phyloP scores from a whole-genome alignment of 1,140 invertebrate species.

The Cherax destructor region DNA sequence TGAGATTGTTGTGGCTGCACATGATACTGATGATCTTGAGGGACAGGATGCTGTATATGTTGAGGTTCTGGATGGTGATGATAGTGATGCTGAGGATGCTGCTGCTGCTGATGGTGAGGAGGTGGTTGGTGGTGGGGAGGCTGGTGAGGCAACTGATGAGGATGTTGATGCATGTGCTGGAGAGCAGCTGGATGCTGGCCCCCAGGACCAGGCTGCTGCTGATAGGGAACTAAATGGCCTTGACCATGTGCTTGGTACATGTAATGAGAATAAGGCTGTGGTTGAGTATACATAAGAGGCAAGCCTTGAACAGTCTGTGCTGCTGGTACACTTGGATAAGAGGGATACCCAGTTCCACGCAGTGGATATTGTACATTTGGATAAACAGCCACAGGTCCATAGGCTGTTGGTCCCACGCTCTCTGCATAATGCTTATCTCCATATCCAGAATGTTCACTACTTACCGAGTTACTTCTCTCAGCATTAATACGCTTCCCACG shows the following conservation, averaged over 20 bases:
- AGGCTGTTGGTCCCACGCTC: not conserved
- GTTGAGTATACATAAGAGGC: constrained; percentile 59
- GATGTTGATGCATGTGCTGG: constrained; percentile 52
- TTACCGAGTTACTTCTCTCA: constrained; percentile 39
- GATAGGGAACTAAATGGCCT: constrained; percentile 42
- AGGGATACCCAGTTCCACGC: constrained; percentile 29
- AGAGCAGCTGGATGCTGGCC: constrained; percentile 42
- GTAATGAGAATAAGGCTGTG: constrained; percentile 44
- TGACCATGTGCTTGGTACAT: constrained; percentile 40
- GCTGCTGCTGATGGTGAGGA: constrained; percentile 31
- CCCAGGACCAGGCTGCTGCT: constrained; percentile 21
- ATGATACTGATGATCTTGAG: constrained; percentile 36
- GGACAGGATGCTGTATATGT: constrained; percentile 10
- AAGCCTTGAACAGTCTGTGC: constrained; percentile 60
- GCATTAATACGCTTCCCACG: constrained; percentile 40
- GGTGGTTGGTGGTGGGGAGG: constrained; percentile 25
- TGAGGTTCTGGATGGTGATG: constrained; percentile 35
- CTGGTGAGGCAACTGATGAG: constrained; percentile 27
- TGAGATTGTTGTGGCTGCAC: constrained; percentile 27
- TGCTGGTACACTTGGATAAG: constrained; percentile 52
- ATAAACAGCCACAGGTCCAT: constrained; percentile 44
- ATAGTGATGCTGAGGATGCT: constrained; percentile 26
- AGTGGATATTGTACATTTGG: constrained; percentile 46
- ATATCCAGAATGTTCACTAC: constrained; percentile 52
- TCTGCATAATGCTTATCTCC: constrained; percentile 48